These are phyloP conservation scores for Xiphorhynchus erythropygius DNA, from an alignment of 2,797 vertebrate genomes.

Conservation along the genomic window DNA sequence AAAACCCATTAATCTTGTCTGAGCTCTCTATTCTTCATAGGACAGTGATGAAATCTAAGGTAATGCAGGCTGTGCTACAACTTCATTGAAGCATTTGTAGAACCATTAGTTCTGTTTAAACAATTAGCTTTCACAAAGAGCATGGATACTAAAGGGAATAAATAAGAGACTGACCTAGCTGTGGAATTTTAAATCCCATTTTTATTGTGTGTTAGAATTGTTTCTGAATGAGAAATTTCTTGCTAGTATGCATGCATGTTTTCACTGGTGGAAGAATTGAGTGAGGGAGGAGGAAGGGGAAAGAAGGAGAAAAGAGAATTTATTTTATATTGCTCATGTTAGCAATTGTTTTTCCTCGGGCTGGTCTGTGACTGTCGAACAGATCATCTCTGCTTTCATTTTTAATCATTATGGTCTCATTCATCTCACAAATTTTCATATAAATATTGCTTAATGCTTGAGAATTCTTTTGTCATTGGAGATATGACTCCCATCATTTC, in stretches of 20 bases:
- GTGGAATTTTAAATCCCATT: not conserved
- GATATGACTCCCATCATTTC: not conserved
- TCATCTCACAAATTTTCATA: not conserved
- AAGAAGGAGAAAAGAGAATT: not conserved
- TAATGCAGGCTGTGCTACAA: not conserved
- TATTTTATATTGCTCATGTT: not conserved
- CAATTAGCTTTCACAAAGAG: not conserved
- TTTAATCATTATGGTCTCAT: not conserved
- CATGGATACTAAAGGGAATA: not conserved
- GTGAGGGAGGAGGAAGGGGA: not conserved
- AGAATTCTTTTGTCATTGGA: not conserved
- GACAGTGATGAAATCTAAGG: not conserved
- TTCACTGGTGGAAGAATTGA: not conserved
- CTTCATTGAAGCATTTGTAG: not conserved
- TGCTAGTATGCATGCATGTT: not conserved
- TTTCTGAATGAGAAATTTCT: not conserved
- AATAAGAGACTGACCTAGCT: not conserved
- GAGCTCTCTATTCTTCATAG: not conserved
- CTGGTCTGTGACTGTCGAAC: not conserved
- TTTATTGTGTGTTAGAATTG: not conserved
- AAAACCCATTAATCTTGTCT: not conserved
- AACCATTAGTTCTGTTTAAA: not conserved
- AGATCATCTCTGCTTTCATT: not conserved
- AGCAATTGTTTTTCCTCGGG: not conserved
- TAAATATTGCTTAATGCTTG: not conserved